These are phyloP conservation scores for Bujurquina vittata DNA, from an alignment of 2,113 vertebrate genomes.

Conservation along the genomic window DNA sequence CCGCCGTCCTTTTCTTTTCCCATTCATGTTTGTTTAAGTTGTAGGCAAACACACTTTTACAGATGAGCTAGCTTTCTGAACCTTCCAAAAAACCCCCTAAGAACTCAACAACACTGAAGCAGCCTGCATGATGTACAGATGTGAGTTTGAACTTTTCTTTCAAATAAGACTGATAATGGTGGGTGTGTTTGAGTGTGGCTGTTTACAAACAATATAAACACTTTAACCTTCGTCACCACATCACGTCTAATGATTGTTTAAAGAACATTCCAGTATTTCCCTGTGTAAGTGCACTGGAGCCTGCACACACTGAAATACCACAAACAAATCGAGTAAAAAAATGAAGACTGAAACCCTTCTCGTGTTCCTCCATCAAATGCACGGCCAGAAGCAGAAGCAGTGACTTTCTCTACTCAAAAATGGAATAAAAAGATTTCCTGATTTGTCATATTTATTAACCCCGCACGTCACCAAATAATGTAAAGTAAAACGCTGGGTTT, in stretches of 20 bases:
- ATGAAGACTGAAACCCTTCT: background rate
- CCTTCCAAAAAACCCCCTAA: background rate
- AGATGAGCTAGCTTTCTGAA: background rate
- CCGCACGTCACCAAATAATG: background rate
- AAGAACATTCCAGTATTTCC: background rate
- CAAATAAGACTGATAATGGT: too few relatives aligned
- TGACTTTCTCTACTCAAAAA: background rate
- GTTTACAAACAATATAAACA: background rate
- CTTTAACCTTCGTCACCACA: background rate
- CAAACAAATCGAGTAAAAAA: background rate
- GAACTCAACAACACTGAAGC: background rate
- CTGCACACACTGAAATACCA: background rate
- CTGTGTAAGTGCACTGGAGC: background rate
- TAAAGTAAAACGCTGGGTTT: background rate
- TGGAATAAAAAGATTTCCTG: background rate
- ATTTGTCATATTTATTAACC: background rate
- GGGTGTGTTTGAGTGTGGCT: accelerated
- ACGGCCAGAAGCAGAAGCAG: background rate
- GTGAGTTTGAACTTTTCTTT: background rate
- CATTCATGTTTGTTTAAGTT: background rate
- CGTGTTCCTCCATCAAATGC: background rate
- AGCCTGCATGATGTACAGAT: accelerated
- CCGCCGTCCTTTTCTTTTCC: background rate
- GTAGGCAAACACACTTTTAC: background rate
- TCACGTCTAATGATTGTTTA: background rate